A percentile compares a stretch with the other conserved stretches of the same genome.
These are phyloP conservation scores for Brenthis hecate DNA, from an alignment of 2,888 invertebrate genomes.

Conservation along the genomic window DNA sequence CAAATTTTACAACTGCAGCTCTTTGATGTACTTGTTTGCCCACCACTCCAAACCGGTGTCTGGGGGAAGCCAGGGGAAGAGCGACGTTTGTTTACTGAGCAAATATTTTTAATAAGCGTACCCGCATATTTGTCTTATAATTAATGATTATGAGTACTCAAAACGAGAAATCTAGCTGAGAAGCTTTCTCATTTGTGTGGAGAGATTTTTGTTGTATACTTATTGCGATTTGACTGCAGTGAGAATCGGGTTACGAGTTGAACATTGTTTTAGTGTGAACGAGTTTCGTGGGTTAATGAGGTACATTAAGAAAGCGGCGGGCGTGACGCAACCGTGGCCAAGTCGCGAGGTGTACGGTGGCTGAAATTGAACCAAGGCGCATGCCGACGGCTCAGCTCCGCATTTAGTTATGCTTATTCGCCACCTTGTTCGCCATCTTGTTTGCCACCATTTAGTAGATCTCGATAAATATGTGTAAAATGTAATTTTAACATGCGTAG, in stretches of 20 bases:
- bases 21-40: constrained; percentile 74
- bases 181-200: constrained; percentile 36
- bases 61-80: constrained; percentile 49
- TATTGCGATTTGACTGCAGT: constrained; percentile 34
- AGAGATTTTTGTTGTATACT: constrained; percentile 28
- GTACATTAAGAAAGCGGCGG: constrained; percentile 60
- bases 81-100: constrained; percentile 60
- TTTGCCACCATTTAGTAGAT: too few relatives aligned
- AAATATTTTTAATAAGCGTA: constrained; percentile 74
- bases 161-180: constrained; percentile 32
- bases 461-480: neutral
- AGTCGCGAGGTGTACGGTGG: constrained; percentile 54
- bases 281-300: constrained; percentile 68
- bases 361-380: constrained; percentile 72
- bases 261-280: constrained; percentile 59
- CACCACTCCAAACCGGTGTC: constrained; percentile 57
- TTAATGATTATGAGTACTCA: constrained; percentile 60
- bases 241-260: constrained; percentile 58
- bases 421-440: neutral
- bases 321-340: constrained; percentile 53
- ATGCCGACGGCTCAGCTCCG: constrained; percentile 57
- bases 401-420: constrained; percentile 63
- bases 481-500: too few relatives aligned
- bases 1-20: constrained; percentile 42
- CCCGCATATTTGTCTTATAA: constrained; percentile 57